A percentile compares a stretch with the other conserved stretches of the same genome.
phyloP scores from a whole-genome alignment of 2,113 vertebrate genomes.

The Pampusana beccarii region DNA sequence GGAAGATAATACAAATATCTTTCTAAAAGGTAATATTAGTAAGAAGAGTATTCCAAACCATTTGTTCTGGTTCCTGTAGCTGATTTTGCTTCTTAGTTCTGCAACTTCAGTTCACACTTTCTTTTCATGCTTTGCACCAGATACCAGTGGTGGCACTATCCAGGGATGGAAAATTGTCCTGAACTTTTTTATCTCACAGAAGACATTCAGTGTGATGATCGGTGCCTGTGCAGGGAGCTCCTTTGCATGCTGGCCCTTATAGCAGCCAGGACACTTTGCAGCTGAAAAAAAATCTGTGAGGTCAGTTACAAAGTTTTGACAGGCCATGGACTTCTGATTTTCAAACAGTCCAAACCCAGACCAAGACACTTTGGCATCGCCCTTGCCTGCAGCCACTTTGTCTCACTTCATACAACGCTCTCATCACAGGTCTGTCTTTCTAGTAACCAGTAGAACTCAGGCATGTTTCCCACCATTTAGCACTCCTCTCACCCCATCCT shows the following conservation, averaged over 20 bases:
- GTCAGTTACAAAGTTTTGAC: neutral
- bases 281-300: neutral
- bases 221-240: neutral
- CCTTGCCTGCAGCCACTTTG: neutral
- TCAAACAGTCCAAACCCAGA: neutral
- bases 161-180: neutral
- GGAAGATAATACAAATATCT: neutral
- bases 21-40: neutral
- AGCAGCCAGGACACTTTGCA: neutral
- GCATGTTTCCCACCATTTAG: neutral
- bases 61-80: neutral
- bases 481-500: neutral
- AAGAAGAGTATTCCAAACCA: neutral
- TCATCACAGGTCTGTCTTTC: neutral
- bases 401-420: neutral
- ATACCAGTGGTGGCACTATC: neutral
- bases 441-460: neutral
- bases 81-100: neutral
- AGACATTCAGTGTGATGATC: neutral
- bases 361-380: neutral
- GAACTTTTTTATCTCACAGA: neutral
- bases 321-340: neutral
- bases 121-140: neutral
- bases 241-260: neutral
- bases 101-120: neutral